Base-by-base conservation (phyloP, 1,140 invertebrate genomes). In the Ceratosolen solmsi region DNA sequence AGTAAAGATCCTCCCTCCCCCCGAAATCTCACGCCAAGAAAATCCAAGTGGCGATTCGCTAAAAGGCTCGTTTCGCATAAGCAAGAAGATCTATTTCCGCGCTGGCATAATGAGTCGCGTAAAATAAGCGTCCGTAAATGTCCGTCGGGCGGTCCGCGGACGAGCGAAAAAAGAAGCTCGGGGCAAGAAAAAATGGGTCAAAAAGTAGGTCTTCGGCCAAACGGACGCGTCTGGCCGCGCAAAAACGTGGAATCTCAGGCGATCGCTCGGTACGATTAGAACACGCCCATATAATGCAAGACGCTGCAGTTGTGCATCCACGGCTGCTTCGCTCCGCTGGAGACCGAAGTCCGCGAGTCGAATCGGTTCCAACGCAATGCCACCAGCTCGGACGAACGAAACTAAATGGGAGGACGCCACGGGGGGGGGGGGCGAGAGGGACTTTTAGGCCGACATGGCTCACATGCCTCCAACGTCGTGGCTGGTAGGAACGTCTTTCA, bases 311-410 rank as follows among this genome's bases (percentile, higher is more conserved):
- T 49, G 7, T 30, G n/a, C 41, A 46, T 25, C 41, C 41, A 7
- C 3, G 54, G 54, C 25, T 63, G 30, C 51, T 33, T 22, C 73
- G 76, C 49, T 79, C n/a, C 78, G 71, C 25, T 63, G 78, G 70
- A 49, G 20, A 58, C 33, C 49, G 60, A 80, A 82, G 60, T 71
- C 79, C 30, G 49, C 70, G 49, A 58, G 30, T 65, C 77, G 82
- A 63, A 82, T 83, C 70, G 56, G 46, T 46, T 82, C 72, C 74
- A n/a, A 70, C 49, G 78, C 83, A 75, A 56, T 80, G 82, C 65
- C 84, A 60, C 84, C 84, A 84, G 77, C 81, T 74, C 41, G 51
- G 74, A 72, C 54, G 51, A 54, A 22, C 51, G 51, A 13, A 5
- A 63, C 76, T 49, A 49, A 38, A 58, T 38, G n/a, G 25, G 17